Conservation (phyloP, 2,113 vertebrate genomes). For the Orientallactaga bullata region DNA sequence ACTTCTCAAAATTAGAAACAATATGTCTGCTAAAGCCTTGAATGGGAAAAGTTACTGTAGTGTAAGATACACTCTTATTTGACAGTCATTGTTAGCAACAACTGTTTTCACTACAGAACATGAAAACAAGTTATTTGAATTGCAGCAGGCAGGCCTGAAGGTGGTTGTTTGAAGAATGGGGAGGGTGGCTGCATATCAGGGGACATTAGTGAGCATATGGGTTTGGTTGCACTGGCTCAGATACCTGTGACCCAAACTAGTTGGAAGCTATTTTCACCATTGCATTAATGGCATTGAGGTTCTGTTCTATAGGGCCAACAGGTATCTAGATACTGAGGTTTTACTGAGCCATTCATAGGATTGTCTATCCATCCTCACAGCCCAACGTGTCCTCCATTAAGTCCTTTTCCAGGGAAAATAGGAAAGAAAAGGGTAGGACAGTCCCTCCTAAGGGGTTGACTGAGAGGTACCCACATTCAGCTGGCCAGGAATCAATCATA, state of each 20-base stretch:
- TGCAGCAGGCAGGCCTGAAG: background rate
- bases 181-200: background rate
- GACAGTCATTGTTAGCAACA: background rate
- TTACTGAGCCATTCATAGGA: background rate
- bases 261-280: background rate
- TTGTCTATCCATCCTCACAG: background rate
- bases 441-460: background rate
- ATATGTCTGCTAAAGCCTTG: background rate
- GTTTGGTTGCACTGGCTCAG: background rate
- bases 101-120: background rate
- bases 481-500: background rate
- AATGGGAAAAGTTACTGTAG: background rate
- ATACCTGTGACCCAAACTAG: background rate
- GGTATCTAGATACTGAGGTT: background rate
- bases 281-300: background rate
- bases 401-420: background rate
- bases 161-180: background rate
- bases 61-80: background rate
- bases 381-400: background rate
- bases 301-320: background rate
- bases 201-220: background rate
- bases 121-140: background rate
- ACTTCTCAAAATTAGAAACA: slow-evolving; percentile 1
- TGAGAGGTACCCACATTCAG: background rate
- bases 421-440: background rate